Conservation (phyloP, 2,113 vertebrate species). For the Toxostoma redivivum region DNA sequence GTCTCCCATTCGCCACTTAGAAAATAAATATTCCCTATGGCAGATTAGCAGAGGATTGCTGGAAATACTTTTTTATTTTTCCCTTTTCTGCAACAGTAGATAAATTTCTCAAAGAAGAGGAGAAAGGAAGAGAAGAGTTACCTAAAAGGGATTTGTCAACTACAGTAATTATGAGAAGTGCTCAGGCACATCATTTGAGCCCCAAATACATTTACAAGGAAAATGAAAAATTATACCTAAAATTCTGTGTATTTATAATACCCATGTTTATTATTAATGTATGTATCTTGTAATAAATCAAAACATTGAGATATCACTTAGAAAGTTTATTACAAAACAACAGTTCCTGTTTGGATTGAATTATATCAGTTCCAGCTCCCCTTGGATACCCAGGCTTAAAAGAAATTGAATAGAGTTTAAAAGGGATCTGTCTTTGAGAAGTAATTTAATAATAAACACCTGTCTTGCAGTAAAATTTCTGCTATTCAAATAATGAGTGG, state of each 20-base stretch:
- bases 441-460: background rate
- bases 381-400: background rate
- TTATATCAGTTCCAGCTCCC: background rate
- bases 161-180: background rate
- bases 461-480: background rate
- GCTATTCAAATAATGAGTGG: background rate
- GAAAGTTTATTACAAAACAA: background rate
- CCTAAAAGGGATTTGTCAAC: background rate
- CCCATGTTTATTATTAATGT: background rate
- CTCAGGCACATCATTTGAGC: background rate
- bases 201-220: background rate
- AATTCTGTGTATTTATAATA: background rate
- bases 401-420: background rate
- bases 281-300: background rate
- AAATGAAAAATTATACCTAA: background rate
- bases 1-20: background rate
- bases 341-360: background rate
- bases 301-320: background rate
- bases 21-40: background rate
- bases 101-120: background rate
- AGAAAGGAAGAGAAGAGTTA: background rate
- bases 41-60: background rate
- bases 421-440: background rate
- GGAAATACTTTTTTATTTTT: background rate
- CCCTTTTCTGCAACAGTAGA: background rate